phyloP scores from a whole-genome alignment of 2,888 invertebrate species.

The Sesia bembeciformis region DNA sequence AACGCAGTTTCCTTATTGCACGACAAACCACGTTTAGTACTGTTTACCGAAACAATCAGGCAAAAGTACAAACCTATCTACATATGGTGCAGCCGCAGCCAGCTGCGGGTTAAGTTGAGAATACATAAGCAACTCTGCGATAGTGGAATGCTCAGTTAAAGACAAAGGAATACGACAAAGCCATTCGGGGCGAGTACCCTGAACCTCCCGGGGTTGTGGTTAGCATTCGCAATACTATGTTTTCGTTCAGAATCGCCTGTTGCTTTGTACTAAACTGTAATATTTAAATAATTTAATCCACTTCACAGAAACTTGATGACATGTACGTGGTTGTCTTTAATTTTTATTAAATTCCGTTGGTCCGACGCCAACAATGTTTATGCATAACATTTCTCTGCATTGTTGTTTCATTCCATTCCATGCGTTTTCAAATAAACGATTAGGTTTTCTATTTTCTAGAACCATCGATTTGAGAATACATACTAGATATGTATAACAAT shows the following conservation, averaged over 20 bases:
- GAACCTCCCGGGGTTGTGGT: conserved; percentile 32
- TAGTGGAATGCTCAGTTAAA: conserved; percentile 29
- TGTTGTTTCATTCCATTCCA: too few species aligned
- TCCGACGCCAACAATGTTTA: too few species aligned
- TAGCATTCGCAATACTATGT: conserved; percentile 22
- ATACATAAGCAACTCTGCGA: conserved; percentile 28
- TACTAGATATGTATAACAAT: too few species aligned
- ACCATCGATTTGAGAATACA: too few species aligned
- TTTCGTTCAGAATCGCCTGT: conserved; percentile 26
- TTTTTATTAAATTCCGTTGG: too few species aligned
- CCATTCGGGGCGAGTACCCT: conserved; percentile 33
- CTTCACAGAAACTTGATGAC: neutral
- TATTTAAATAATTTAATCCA: neutral
- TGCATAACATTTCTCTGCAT: too few species aligned
- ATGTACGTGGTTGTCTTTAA: too few species aligned
- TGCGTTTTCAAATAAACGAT: too few species aligned
- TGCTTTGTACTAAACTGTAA: conserved; percentile 20
- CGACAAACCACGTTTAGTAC: conserved; percentile 1
- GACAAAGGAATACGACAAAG: conserved; percentile 40
- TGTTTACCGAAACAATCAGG: conserved; percentile 18
- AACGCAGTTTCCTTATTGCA: neutral
- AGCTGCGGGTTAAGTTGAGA: conserved; percentile 20
- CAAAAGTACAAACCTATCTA: conserved; percentile 3
- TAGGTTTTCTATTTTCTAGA: too few species aligned
- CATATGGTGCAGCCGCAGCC: neutral